Base-by-base conservation (phyloP, 1,140 invertebrate genomes). In the Lamellibrachia luymesi region DNA sequence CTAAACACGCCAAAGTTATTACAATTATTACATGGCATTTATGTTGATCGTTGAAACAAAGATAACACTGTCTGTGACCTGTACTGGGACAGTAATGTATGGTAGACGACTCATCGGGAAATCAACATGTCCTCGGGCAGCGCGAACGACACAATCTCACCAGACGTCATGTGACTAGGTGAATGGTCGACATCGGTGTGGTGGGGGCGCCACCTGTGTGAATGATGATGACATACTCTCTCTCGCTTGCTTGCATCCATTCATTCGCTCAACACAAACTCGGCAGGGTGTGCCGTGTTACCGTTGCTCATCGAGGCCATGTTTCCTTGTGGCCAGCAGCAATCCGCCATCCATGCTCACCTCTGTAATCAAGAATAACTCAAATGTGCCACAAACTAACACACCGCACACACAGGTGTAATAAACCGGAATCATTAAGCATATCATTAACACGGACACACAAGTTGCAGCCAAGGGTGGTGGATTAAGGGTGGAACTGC, bases 181-280 rank as follows among this genome's bases (percentile, higher is more conserved):
- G 64, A 80, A 2, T 22, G 64, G 64, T 80, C 64, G 64, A 80
- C 64, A 80, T 80, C 64, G 17, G 64, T 80, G 64, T 80, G 64
- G 64, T 80, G 64, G 64, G 64, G 64, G 64, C 64, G 64, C 64
- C 64, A 80, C 64, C 64, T 80, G 64, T 80, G 64, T 80, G 64
- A 80, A 80, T 80, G 64, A 80, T 80, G 64, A 80, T 80, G 64
- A 80, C 64, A 80, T 80, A 80, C 64, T 80, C 64, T 80, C 64
- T 80, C 64, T 80, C 64, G 64, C 64, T 80, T 80, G 64, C 64
- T 80, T 80, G 64, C 64, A 80, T 80, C 64, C 64, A 80, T 80
- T 80, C 64, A 80, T 80, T 80, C 64, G 64, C 64, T 80, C 64
- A 80, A 80, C 64, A 80, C 64, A 80, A 80, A 80, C 64, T 80